These are phyloP conservation scores for Sarcophaga peregrina DNA, from an alignment of 1,140 invertebrate genomes.

Conservation along the genomic window DNA sequence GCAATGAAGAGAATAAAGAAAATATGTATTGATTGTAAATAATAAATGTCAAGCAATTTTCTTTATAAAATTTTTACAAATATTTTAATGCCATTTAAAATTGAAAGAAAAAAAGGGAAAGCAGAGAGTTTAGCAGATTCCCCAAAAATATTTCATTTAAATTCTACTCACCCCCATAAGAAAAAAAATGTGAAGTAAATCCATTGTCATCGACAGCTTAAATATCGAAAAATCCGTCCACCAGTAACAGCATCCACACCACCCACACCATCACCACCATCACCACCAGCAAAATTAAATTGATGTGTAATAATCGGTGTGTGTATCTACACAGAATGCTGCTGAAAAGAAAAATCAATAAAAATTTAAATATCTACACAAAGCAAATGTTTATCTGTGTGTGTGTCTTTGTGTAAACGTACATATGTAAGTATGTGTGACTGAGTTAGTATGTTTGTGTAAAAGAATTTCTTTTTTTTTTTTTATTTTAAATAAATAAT, in stretches of 20 bases:
- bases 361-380: conserved; percentile 11
- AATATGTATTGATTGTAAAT: too few species aligned
- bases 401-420: not conserved
- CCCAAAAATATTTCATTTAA: too few species aligned
- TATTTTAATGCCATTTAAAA: too few species aligned
- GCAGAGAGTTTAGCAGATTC: too few species aligned
- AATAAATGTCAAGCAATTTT: too few species aligned
- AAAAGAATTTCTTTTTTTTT: not conserved
- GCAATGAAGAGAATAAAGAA: too few species aligned
- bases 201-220: not conserved
- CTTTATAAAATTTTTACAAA: too few species aligned
- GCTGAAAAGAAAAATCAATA: conserved; percentile 1
- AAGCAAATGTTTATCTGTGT: not conserved
- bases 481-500: too few species aligned
- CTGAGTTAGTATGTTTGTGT: not conserved
- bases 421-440: not conserved
- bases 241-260: not conserved
- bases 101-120: too few species aligned
- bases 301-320: not conserved
- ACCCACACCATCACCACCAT: not conserved
- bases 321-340: not conserved
- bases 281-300: not conserved
- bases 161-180: too few species aligned
- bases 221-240: not conserved
- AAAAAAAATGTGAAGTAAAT: not conserved